Conservation (phyloP, 2,888 invertebrate species). For the Pogonocherus hispidulus region DNA sequence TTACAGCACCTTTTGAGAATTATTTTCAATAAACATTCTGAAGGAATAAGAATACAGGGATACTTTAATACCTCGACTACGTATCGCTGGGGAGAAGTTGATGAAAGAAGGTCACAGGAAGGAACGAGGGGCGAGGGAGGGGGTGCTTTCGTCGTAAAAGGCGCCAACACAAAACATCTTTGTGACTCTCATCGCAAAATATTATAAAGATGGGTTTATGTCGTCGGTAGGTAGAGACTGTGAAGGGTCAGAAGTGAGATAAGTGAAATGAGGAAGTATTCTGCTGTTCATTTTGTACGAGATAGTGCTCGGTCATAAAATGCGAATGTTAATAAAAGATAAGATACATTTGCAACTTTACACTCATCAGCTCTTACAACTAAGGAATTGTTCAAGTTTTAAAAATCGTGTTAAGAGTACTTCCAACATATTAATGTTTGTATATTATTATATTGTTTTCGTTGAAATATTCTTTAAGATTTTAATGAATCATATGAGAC, state of each 20-base stretch:
- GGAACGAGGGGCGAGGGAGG: constrained; percentile 29
- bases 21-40: constrained; percentile 13
- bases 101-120: constrained; percentile 46
- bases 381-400: neutral
- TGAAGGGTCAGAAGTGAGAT: constrained; percentile 12
- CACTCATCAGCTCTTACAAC: too few relatives aligned
- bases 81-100: constrained; percentile 40
- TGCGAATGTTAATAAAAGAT: neutral
- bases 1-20: constrained; percentile 11
- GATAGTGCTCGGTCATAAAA: neutral
- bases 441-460: too few relatives aligned
- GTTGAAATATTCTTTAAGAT: too few relatives aligned
- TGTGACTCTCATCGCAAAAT: constrained; percentile 45
- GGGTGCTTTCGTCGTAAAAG: constrained; percentile 46
- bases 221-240: constrained; percentile 22
- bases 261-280: constrained; percentile 29
- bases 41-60: constrained; percentile 9
- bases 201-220: constrained; percentile 18
- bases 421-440: too few relatives aligned
- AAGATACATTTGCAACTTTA: neutral
- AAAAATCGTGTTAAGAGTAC: too few relatives aligned
- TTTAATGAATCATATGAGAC: too few relatives aligned
- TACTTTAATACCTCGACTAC: constrained; percentile 20
- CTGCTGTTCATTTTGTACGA: neutral
- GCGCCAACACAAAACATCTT: constrained; percentile 50